Evolutionary conservation across 2,888 invertebrate genomes (phyloP).

Genomic region (Anaspis maculata): DNA sequence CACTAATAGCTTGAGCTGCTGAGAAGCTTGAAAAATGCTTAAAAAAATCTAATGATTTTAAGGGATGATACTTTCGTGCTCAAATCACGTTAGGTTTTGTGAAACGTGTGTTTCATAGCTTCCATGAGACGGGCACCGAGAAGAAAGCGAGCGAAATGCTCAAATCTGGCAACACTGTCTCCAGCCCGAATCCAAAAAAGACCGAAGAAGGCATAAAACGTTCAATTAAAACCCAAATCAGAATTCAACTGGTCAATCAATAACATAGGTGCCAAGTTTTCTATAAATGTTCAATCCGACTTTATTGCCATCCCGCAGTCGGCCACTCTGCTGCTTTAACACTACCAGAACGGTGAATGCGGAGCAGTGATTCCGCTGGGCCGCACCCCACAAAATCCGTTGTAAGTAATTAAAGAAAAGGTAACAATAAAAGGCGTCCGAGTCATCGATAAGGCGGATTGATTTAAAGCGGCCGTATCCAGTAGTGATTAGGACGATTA

Average conservation of each 20-base stretch:
- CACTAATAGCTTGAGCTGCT: no score
- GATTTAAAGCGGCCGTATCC: constrained; percentile 36
- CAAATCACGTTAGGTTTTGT: no score
- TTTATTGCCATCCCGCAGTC: constrained; percentile 30
- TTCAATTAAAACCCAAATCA: constrained; percentile 20
- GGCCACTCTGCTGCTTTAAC: constrained; percentile 21
- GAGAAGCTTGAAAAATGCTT: no score
- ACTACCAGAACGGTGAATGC: constrained; percentile 10
- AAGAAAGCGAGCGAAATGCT: no score
- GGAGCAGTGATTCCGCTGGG: constrained; percentile 11
- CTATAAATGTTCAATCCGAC: constrained; percentile 34
- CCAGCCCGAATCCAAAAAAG: constrained; percentile 11
- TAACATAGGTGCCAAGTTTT: constrained; percentile 35
- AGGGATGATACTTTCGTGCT: no score
- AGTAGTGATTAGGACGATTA: constrained; percentile 37
- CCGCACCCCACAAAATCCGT: constrained; percentile 26
- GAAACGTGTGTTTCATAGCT: no score
- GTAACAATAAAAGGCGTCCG: constrained; percentile 39
- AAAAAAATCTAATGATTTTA: no score
- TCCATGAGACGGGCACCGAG: no score
- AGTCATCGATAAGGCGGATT: constrained; percentile 34
- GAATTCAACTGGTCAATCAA: constrained; percentile 30
- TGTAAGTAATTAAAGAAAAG: constrained; percentile 40
- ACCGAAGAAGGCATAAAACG: constrained; percentile 11
- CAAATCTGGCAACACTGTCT: no score